These are phyloP conservation scores for Zygothrica quintamaculata DNA, from an alignment of 2,888 invertebrate species.

Conservation along the genomic window DNA sequence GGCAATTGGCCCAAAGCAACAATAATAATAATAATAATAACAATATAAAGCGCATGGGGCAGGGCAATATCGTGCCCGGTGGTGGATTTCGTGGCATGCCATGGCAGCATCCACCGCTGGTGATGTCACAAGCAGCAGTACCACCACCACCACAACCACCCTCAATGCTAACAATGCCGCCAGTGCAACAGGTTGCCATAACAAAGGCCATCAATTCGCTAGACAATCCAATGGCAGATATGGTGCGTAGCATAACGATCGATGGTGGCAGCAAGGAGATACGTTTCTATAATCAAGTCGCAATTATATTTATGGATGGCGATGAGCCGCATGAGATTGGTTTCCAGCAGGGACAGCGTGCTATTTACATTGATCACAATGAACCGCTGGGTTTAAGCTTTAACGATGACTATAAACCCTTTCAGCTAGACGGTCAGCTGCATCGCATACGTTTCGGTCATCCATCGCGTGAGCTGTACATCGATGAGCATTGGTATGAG, in stretches of 20 bases:
- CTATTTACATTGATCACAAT: conserved; percentile 91
- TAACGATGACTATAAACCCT: conserved; percentile 90
- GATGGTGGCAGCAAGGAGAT: conserved; percentile 92
- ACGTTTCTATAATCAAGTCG: conserved; percentile 93
- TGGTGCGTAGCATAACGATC: conserved; percentile 92
- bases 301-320: conserved; percentile 93
- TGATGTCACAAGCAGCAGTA: conserved; percentile 52
- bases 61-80: conserved; percentile 15
- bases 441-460: conserved; percentile 95
- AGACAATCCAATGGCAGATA: conserved; percentile 87
- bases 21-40: conserved; percentile 44
- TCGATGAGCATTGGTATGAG: conserved; percentile 95
- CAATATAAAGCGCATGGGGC: conserved; percentile 36
- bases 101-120: conserved; percentile 74
- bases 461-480: conserved; percentile 94
- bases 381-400: conserved; percentile 88
- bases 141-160: conserved; percentile 64
- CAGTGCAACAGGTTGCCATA: conserved; percentile 46
- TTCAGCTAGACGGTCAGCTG: conserved; percentile 89
- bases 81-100: conserved; percentile 67
- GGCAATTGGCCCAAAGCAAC: conserved; percentile 59
- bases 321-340: conserved; percentile 94
- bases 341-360: conserved; percentile 91
- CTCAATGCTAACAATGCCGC: conserved; percentile 61
- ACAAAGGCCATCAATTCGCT: conserved; percentile 83